A percentile compares a stretch with the other conserved stretches of the same genome.
Evolutionary conservation across 2,113 vertebrate genomes (phyloP).

Genomic region (Paradoxurus hermaphroditus): DNA sequence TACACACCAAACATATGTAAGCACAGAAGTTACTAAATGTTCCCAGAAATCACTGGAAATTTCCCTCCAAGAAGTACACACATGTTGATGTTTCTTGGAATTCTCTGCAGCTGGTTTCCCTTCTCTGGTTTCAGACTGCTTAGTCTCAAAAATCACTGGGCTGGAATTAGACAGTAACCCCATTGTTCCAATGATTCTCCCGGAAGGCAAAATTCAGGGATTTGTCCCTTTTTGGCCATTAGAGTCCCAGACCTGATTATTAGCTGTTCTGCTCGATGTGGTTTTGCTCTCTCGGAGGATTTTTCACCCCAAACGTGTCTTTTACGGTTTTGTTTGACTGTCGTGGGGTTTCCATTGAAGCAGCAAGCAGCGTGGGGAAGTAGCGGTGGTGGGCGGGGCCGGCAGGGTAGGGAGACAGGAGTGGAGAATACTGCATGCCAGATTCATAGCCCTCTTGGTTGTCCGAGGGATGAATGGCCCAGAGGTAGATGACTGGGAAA

Average conservation of each 20-base stretch:
- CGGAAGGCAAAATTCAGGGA: constrained; percentile 9
- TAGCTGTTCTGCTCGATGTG: not conserved
- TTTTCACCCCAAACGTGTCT: not conserved
- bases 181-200: constrained; percentile 35
- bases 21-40: constrained; percentile 46
- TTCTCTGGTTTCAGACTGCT: constrained; percentile 32
- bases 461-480: not conserved
- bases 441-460: not conserved
- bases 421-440: not conserved
- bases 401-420: not conserved
- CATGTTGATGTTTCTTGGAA: constrained; percentile 64
- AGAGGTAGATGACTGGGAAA: not conserved
- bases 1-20: constrained; percentile 26
- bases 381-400: no score
- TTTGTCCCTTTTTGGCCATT: constrained; percentile 13
- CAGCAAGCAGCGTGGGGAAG: not conserved
- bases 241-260: not conserved
- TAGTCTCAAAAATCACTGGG: constrained; percentile 1
- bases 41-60: constrained; percentile 67
- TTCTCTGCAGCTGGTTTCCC: constrained; percentile 48
- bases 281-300: constrained; percentile 37
- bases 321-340: not conserved
- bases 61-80: constrained; percentile 33
- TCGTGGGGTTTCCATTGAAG: not conserved
- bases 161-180: constrained; percentile 30